Evolutionary conservation across 2,888 invertebrate species (phyloP).

Genomic region (Drosophila dives): DNA sequence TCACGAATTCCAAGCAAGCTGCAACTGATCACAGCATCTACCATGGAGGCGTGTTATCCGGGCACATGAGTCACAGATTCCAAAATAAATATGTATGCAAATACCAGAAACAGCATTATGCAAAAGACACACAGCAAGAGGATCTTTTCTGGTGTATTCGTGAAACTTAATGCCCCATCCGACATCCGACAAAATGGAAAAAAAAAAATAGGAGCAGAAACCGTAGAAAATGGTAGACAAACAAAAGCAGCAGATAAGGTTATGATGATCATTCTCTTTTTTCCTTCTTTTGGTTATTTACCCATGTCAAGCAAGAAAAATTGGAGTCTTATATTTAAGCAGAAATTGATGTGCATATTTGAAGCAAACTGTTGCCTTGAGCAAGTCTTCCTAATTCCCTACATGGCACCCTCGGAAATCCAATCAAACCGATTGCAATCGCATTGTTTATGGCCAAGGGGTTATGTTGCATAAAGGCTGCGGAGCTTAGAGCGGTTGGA

Average conservation of each 20-base stretch:
- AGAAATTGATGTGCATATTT: conserved; percentile 45
- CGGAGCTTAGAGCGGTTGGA: conserved; percentile 5
- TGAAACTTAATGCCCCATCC: conserved; percentile 38
- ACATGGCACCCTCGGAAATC: conserved; percentile 37
- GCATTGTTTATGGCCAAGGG: conserved; percentile 69
- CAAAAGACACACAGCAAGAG: conserved; percentile 34
- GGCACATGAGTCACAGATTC: conserved; percentile 62
- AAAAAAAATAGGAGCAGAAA: not conserved
- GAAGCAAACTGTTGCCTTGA: conserved; percentile 1
- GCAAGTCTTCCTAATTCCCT: conserved; percentile 16
- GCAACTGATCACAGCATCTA: conserved; percentile 10
- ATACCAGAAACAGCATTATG: conserved; percentile 59
- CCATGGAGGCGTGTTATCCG: not conserved
- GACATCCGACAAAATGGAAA: not conserved
- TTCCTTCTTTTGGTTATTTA: conserved; percentile 38
- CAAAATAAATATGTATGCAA: conserved; percentile 70
- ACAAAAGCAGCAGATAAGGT: conserved; percentile 22
- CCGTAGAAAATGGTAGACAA: conserved; percentile 23
- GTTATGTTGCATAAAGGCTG: conserved; percentile 25
- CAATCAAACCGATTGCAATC: conserved; percentile 69
- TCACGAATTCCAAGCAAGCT: conserved; percentile 29
- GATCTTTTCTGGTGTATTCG: conserved; percentile 5
- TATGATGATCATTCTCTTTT: conserved; percentile 27
- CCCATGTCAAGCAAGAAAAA: conserved; percentile 54
- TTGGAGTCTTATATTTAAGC: conserved; percentile 20